phyloP scores from a whole-genome alignment of 2,888 invertebrate species.

The Phalera bucephala region DNA sequence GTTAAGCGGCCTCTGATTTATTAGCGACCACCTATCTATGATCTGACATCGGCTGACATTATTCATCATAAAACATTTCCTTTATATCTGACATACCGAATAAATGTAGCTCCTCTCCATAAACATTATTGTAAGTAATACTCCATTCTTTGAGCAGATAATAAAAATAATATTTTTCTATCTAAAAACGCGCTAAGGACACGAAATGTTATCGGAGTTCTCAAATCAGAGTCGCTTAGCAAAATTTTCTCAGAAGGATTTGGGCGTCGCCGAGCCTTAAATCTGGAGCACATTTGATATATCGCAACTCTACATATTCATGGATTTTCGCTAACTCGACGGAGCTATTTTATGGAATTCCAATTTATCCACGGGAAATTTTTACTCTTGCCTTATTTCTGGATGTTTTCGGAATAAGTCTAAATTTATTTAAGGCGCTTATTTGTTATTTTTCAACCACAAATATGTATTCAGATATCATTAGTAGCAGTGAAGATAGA shows the following conservation, averaged over 20 bases:
- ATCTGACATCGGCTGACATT: too few species aligned
- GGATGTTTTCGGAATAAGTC: not conserved
- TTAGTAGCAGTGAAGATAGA: too few species aligned
- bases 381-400: not conserved
- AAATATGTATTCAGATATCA: too few species aligned
- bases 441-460: too few species aligned
- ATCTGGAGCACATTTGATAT: not conserved
- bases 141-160: not conserved
- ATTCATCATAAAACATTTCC: too few species aligned
- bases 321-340: not conserved
- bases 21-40: too few species aligned
- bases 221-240: not conserved
- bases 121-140: not conserved
- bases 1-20: too few species aligned
- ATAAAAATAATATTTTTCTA: too few species aligned
- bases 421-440: not conserved
- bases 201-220: not conserved
- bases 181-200: not conserved
- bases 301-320: not conserved
- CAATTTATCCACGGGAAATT: not conserved
- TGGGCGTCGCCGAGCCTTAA: not conserved
- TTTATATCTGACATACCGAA: too few species aligned
- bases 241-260: not conserved
- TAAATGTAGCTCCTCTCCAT: too few species aligned
- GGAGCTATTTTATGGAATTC: not conserved